A percentile compares a stretch with the other conserved stretches of the same genome.
These are phyloP conservation scores for Dasysyrphus tricinctus DNA, from an alignment of 2,888 invertebrate genomes.

Conservation along the genomic window DNA sequence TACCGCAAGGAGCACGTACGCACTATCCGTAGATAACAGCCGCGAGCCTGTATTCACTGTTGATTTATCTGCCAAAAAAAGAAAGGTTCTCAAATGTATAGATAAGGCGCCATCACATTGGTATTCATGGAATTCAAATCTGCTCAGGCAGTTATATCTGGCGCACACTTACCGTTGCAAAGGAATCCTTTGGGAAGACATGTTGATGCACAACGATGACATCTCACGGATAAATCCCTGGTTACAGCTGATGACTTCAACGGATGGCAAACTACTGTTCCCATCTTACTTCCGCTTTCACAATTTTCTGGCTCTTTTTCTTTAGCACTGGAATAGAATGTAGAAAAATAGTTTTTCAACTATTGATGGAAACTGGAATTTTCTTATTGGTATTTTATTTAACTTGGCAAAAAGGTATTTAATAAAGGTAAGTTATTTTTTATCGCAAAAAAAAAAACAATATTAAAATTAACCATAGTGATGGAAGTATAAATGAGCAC, in stretches of 20 bases:
- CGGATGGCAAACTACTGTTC: conserved; percentile 77
- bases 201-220: conserved; percentile 75
- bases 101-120: conserved; percentile 29
- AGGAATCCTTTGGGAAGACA: conserved; percentile 74
- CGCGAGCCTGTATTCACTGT: conserved; percentile 41
- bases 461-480: no score
- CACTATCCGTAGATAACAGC: conserved; percentile 54
- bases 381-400: conserved; percentile 19
- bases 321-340: conserved; percentile 48
- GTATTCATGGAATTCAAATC: conserved; percentile 64
- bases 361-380: conserved; percentile 11
- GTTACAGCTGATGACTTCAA: conserved; percentile 66
- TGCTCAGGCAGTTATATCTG: conserved; percentile 19
- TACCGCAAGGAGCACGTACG: conserved; percentile 63
- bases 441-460: neutral
- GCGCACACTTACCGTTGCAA: conserved; percentile 63
- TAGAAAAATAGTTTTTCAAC: conserved; percentile 38
- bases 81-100: neutral
- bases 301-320: conserved; percentile 21
- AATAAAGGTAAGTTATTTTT: neutral
- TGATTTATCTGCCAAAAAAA: conserved; percentile 49
- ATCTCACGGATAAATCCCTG: conserved; percentile 74
- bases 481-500: no score
- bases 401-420: neutral
- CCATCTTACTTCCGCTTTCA: conserved; percentile 66